Evolutionary conservation across 1,140 invertebrate species (phyloP), one percentile per base, ranked within the genome.

Genomic region (Drosophila grimshawi): DNA sequence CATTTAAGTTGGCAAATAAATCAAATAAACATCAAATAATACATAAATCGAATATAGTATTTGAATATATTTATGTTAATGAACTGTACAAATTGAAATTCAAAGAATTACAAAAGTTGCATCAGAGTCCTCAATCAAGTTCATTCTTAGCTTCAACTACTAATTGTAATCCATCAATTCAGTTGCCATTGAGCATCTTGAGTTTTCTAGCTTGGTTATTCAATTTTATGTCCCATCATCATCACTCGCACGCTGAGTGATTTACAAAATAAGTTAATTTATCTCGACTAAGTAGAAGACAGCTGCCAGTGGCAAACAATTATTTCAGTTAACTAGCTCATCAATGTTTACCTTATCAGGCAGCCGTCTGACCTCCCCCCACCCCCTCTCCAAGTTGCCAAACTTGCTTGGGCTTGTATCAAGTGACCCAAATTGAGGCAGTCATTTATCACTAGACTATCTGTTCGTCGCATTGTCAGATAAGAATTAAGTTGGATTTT

Each of bases 311-410:
- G 37, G 61, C 45, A 59, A 41, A 49, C 30, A 71, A 71, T 71
- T 63, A 66, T 56, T 51, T 67, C 52, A 72, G 52, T 60, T 52
- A 72, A 73, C 64, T 66, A 57, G 71, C 71, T 72, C 80, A 82
- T 79, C 73, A 69, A 68, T 83, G 81, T 72, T 80, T 66, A 55
- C 59, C 75, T 63, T 61, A 48, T 67, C 56, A 46, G 52, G n/a
- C 43, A 46, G 19, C n/a, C 35, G 4, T n/a, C 29, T 35, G 32
- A n/a, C n/a, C n/a, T n/a, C n/a, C n/a, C n/a, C n/a, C n/a, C 33
- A 8, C 27, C 65, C 32, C 43, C 19, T 11, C 4, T 27, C 65
- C 32, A 33, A 37, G 3, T 43, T 46, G 6, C 3, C 35, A n/a
- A 6, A 7, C 3, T 45, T 62, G 8, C 32, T 46, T 11, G 3